Evolutionary conservation across 2,113 vertebrate genomes (phyloP).

Genomic region (Ia io): DNA sequence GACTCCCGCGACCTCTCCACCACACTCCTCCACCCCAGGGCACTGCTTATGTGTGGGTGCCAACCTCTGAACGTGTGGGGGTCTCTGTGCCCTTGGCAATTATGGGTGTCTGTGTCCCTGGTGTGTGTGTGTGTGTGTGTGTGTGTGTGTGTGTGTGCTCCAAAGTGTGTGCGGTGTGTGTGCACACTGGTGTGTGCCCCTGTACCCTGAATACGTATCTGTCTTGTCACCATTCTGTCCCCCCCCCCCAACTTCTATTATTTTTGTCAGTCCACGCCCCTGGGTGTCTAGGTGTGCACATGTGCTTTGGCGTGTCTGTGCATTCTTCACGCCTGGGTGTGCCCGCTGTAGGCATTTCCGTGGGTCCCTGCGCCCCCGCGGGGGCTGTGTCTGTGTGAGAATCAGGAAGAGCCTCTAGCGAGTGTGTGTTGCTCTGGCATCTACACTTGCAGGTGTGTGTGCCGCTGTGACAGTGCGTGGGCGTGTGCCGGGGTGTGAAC

Average conservation of each 20-base stretch:
- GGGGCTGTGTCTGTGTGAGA: constrained; percentile 3
- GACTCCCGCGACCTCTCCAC: not conserved
- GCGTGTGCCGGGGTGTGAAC: constrained; percentile 76
- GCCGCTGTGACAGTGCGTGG: constrained; percentile 67
- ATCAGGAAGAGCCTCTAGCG: constrained; percentile 4
- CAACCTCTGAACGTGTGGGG: not conserved
- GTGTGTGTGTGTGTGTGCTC: not conserved
- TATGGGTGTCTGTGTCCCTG: not conserved
- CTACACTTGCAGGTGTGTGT: constrained; percentile 66
- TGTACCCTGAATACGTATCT: not conserved
- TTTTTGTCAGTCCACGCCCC: not conserved
- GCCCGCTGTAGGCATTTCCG: not conserved
- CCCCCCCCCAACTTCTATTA: not conserved
- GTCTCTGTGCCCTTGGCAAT: not conserved
- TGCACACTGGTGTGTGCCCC: not conserved
- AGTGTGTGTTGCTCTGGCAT: constrained; percentile 40
- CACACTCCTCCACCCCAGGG: not conserved
- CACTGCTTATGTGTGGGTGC: not conserved
- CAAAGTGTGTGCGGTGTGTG: not conserved
- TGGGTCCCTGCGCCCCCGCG: not conserved
- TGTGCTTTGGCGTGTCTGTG: not conserved
- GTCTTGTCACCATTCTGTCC: not conserved
- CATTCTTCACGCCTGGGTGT: not conserved
- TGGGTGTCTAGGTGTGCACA: not conserved
- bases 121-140: not conserved